Evolutionary conservation across 1,140 invertebrate genomes (phyloP).

Genomic region (Drosophila bipectinata): DNA sequence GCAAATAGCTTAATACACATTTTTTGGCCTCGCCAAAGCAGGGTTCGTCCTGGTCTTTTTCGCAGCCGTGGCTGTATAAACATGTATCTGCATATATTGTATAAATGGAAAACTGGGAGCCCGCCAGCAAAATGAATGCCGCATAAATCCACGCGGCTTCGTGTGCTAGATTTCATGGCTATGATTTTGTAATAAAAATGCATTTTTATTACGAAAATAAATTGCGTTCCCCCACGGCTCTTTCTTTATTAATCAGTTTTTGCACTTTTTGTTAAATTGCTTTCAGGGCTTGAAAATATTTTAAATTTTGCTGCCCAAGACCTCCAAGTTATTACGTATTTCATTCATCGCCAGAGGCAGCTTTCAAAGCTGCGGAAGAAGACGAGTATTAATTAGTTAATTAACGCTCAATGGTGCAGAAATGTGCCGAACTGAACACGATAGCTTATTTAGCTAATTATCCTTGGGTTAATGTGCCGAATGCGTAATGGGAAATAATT

Average conservation of each 20-base stretch:
- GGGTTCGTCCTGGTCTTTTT: constrained; percentile 23
- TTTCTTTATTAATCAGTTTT: constrained; percentile 20
- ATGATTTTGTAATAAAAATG: constrained; percentile 79
- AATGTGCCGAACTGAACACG: constrained; percentile 15
- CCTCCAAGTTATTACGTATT: neutral
- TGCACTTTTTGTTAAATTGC: constrained; percentile 15
- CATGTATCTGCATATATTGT: constrained; percentile 33
- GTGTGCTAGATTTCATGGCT: constrained; percentile 63
- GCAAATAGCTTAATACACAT: constrained; percentile 75
- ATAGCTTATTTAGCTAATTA: constrained; percentile 52
- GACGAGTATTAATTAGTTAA: constrained; percentile 60
- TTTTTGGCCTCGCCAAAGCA: constrained; percentile 60
- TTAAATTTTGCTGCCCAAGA: neutral
- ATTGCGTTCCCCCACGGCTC: constrained; percentile 61
- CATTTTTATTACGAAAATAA: constrained; percentile 74
- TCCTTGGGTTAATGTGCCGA: constrained; percentile 36
- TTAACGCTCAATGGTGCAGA: constrained; percentile 50
- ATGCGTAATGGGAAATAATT: constrained; percentile 47
- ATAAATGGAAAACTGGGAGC: constrained; percentile 29
- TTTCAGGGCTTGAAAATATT: constrained; percentile 4
- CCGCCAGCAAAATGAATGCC: constrained; percentile 67
- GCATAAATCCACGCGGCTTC: constrained; percentile 58
- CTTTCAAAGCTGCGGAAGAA: neutral
- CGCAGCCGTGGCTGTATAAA: neutral
- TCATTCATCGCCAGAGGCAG: neutral